phyloP scores from a whole-genome alignment of 2,113 vertebrate genomes.

The Propithecus coquereli region DNA sequence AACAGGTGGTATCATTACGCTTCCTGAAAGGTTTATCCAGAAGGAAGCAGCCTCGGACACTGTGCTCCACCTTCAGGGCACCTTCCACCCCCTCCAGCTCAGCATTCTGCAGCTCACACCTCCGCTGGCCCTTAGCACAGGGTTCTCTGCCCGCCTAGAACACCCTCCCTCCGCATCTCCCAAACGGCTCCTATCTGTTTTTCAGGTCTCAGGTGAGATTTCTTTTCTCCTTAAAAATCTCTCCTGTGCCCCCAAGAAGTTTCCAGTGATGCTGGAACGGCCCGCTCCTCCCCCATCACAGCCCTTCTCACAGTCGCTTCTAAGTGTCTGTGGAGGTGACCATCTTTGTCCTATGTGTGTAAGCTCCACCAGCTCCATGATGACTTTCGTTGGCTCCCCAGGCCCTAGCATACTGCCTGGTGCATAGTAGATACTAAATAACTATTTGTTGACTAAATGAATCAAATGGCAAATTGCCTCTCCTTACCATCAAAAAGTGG shows the following conservation, averaged over 20 bases:
- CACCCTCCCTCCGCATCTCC: background rate
- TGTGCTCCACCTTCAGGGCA: fast-evolving
- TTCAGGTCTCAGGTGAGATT: background rate
- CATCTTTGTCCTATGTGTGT: background rate
- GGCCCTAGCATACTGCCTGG: background rate
- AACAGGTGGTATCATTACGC: background rate
- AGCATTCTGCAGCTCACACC: background rate
- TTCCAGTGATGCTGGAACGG: background rate
- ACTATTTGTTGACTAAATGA: background rate
- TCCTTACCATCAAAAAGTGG: background rate
- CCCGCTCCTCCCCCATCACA: background rate
- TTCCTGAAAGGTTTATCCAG: background rate
- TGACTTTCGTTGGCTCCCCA: background rate
- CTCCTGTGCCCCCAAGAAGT: background rate
- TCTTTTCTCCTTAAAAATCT: background rate
- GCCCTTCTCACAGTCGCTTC: fast-evolving
- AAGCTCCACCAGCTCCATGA: background rate
- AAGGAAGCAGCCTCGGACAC: background rate
- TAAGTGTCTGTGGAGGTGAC: background rate
- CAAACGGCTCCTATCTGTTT: background rate
- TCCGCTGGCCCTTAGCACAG: background rate
- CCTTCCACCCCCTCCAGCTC: too few relatives aligned
- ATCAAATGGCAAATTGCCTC: background rate
- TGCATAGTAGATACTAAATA: background rate
- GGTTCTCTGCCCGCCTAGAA: background rate